phyloP scores from a whole-genome alignment of 1,140 invertebrate species.

The Octopus sinensis region DNA sequence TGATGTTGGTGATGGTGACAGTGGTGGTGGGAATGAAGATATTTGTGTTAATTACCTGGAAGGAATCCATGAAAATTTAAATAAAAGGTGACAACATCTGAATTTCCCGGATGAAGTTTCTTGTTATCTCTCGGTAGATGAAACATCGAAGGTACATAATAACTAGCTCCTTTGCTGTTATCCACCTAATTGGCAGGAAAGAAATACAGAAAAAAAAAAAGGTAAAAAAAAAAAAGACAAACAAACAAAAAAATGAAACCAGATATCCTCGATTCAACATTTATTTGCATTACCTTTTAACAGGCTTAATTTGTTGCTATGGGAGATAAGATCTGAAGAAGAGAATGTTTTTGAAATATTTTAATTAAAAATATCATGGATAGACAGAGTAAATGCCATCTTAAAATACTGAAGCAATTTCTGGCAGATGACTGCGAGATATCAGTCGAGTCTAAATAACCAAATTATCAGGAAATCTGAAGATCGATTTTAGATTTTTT shows the following conservation, averaged over 20 bases:
- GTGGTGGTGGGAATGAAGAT: not conserved
- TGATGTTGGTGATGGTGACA: too few species aligned
- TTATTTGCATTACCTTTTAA: too few species aligned
- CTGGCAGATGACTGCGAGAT: too few species aligned
- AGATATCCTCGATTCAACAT: not conserved
- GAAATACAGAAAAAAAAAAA: not conserved
- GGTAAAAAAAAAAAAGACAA: not conserved
- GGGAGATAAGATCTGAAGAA: too few species aligned
- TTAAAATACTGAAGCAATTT: too few species aligned
- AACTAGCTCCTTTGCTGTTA: slow-evolving; percentile 20
- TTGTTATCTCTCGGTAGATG: slow-evolving; percentile 24
- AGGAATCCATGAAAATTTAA: slow-evolving; percentile 52
- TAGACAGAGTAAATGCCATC: too few species aligned
- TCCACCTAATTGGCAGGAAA: not conserved
- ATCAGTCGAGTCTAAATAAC: too few species aligned
- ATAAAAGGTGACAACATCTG: slow-evolving; percentile 46
- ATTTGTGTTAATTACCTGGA: slow-evolving; percentile 36
- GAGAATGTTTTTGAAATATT: too few species aligned
- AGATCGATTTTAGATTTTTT: too few species aligned
- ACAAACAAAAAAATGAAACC: not conserved
- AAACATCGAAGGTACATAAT: slow-evolving; percentile 46
- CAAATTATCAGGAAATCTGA: too few species aligned
- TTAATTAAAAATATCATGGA: too few species aligned
- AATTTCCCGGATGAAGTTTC: slow-evolving; percentile 33
- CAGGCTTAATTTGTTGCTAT: too few species aligned